phyloP scores from a whole-genome alignment of 2,888 invertebrate genomes.

The Cheilosia scutellata region DNA sequence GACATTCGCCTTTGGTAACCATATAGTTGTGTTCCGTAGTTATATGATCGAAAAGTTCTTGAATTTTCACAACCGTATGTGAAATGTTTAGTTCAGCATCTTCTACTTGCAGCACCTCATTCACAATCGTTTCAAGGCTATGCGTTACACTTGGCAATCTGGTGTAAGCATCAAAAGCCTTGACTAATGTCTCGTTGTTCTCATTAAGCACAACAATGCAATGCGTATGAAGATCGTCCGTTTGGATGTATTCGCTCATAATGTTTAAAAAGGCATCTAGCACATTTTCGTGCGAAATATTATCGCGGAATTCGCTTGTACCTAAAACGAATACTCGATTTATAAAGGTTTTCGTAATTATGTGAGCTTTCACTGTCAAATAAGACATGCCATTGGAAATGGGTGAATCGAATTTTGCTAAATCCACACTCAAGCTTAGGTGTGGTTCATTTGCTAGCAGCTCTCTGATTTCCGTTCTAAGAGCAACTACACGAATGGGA shows the following conservation, averaged over 20 bases:
- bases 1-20: conserved; percentile 48
- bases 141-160: conserved; percentile 60
- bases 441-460: conserved; percentile 46
- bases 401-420: conserved; percentile 26
- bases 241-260: conserved; percentile 52
- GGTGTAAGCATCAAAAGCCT: conserved; percentile 43
- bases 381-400: conserved; percentile 31
- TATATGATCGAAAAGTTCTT: conserved; percentile 57
- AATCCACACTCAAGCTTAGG: conserved; percentile 52
- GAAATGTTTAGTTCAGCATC: conserved; percentile 57
- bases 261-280: conserved; percentile 33
- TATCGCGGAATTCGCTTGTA: conserved; percentile 20
- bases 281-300: conserved; percentile 7
- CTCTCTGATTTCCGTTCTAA: conserved; percentile 47
- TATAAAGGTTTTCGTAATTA: conserved; percentile 35
- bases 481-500: conserved; percentile 38
- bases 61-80: conserved; percentile 44
- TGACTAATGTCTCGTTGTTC: conserved; percentile 22
- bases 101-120: conserved; percentile 44
- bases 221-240: neutral
- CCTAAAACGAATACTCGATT: conserved; percentile 46
- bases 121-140: conserved; percentile 50
- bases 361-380: conserved; percentile 53
- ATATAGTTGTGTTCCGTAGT: conserved; percentile 53
- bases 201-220: conserved; percentile 62